Base-by-base conservation (phyloP, 2,888 invertebrate species). In the Camptogramma bilineatum region DNA sequence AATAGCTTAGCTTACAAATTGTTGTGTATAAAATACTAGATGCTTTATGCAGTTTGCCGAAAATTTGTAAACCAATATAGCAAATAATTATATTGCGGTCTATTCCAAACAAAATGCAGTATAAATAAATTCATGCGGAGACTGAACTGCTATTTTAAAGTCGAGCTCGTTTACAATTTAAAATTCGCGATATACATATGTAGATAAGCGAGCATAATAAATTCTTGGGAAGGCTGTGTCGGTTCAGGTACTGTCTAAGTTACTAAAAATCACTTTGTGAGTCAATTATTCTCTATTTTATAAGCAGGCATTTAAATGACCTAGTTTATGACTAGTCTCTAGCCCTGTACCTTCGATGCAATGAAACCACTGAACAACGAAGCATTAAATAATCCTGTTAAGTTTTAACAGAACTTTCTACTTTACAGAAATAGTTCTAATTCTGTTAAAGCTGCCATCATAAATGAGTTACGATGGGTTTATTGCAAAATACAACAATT, bases 131-230 rank as follows among this genome's bases (percentile, higher is more conserved):
- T 81, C 77, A 77, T 77, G 74, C 74, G 75, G 79, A 77, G 78
- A 84, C 81, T 78, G 77, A 76, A 76, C 78, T 75, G 82, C 80
- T 82, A 79, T 83, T 82, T 80, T 80, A 80, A 82, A 85, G 81
- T 81, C 72, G 78, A 80, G 82, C 85, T 85, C 86, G 88, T 88
- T 90, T 88, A 88, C 88, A 90, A 90, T 90, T 90, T 90, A 87
- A 90, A 90, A 88, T 87, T 85, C 76, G 77, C 82, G 86, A 90
- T 90, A 90, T 88, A 90, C 88, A 88, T 86, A 88, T 88, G 88
- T 85, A 90, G 87, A 90, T 89, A 86, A 79, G 83, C 75, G 76
- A 81, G 82, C 76, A 80, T 85, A 88, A 89, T 90, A 88, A 87
- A 90, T 90, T 85, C 81, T 76, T 75, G 74, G 79, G 79, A 76